Percentiles rank a stretch among this genome's conserved stretches.
Evolutionary conservation across 2,113 vertebrate genomes (phyloP).

Genomic region (Arizona elegans): DNA sequence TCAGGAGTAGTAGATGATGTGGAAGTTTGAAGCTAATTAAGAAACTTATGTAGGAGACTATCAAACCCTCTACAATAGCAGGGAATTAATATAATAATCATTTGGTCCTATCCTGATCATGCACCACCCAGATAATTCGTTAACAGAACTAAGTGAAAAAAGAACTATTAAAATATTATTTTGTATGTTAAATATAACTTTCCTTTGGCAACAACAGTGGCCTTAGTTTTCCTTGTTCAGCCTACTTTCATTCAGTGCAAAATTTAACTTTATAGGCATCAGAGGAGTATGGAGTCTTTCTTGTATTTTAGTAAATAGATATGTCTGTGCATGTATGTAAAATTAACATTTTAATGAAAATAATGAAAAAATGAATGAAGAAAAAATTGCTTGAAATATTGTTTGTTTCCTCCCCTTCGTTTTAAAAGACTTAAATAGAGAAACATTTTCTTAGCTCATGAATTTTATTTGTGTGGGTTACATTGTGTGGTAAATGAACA

Average conservation of each 20-base stretch:
- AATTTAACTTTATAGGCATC: neutral
- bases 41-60: too few species aligned
- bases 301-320: neutral
- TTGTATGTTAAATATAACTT: neutral
- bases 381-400: neutral
- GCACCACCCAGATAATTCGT: neutral
- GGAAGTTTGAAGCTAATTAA: neutral
- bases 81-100: neutral
- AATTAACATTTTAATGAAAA: neutral
- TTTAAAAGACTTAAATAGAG: neutral
- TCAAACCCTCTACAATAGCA: neutral
- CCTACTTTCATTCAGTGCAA: neutral
- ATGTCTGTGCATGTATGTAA: neutral
- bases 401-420: neutral
- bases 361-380: neutral
- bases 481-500: neutral
- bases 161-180: neutral
- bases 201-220: neutral
- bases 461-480: neutral
- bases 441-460: neutral
- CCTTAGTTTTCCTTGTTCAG: neutral
- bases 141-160: neutral
- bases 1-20: neutral
- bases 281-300: neutral
- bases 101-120: neutral